A percentile compares a stretch with the other conserved stretches of the same genome.
phyloP scores from a whole-genome alignment of 2,888 invertebrate genomes.

The Sarcophaga caerulescens region DNA sequence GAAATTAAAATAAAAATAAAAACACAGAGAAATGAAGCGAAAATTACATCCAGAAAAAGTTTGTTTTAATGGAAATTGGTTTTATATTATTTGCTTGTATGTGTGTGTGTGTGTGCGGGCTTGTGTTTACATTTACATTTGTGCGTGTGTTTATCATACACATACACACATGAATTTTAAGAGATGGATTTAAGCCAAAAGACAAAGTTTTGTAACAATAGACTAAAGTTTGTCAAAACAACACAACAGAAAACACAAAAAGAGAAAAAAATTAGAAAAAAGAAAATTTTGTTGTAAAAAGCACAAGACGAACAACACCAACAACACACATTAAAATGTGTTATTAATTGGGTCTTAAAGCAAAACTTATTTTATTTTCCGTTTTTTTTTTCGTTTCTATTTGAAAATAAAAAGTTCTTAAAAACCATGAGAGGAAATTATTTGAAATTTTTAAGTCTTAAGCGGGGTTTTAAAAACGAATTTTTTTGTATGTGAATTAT shows the following conservation, averaged over 20 bases:
- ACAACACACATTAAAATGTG: constrained; percentile 23
- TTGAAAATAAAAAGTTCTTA: not conserved
- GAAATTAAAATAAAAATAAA: constrained; percentile 26
- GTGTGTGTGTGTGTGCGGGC: not conserved
- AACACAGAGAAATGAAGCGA: constrained; percentile 54
- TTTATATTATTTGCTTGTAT: constrained; percentile 44
- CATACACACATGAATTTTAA: constrained; percentile 10
- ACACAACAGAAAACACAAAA: not conserved
- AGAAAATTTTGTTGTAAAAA: not conserved
- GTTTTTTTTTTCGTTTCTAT: too few relatives aligned
- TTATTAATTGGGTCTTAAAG: constrained; percentile 24
- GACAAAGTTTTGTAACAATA: constrained; percentile 19
- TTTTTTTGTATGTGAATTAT: too few relatives aligned
- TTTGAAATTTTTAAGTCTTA: not conserved
- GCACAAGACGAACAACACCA: not conserved
- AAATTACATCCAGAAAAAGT: constrained; percentile 61
- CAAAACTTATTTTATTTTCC: not conserved
- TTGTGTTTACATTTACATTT: not conserved
- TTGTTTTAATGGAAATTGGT: constrained; percentile 64
- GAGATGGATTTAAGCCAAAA: constrained; percentile 19
- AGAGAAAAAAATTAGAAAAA: not conserved
- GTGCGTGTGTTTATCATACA: not conserved
- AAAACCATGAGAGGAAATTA: not conserved
- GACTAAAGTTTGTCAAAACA: not conserved
- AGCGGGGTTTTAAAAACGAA: not conserved